phyloP scores from a whole-genome alignment of 2,888 invertebrate species.

The Willowsia nigromaculata region DNA sequence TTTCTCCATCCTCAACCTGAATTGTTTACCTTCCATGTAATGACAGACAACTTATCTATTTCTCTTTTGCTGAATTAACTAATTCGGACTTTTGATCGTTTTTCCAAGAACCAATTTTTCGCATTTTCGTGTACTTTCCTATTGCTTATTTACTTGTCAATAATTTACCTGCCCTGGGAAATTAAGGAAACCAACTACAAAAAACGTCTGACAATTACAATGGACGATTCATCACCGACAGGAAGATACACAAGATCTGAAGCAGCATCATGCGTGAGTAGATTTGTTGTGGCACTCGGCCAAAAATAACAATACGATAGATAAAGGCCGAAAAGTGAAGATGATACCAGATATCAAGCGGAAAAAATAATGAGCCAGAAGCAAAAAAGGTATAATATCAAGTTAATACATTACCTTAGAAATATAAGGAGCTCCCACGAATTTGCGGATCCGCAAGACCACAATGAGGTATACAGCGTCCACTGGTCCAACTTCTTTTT shows the following conservation, averaged over 20 bases:
- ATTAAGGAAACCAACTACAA: not conserved
- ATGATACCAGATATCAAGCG: not conserved
- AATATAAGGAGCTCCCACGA: not conserved
- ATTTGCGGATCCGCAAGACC: not conserved
- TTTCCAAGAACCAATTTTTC: not conserved
- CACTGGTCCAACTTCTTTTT: too few species aligned
- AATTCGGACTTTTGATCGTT: too few species aligned
- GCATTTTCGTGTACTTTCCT: not conserved
- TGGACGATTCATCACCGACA: not conserved
- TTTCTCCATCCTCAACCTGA: not conserved
- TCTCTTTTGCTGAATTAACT: too few species aligned
- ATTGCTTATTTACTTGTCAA: not conserved
- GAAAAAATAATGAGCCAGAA: not conserved
- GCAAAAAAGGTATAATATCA: not conserved
- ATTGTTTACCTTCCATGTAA: too few species aligned
- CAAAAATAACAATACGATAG: not conserved
- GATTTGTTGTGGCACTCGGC: not conserved
- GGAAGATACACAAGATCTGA: not conserved
- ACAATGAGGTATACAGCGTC: too few species aligned
- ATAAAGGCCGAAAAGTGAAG: not conserved
- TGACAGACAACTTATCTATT: too few species aligned
- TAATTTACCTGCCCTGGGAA: not conserved
- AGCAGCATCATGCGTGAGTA: not conserved
- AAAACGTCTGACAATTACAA: not conserved
- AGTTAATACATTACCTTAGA: not conserved